phyloP scores from a whole-genome alignment of 2,888 invertebrate genomes.

The Drepana falcataria region DNA sequence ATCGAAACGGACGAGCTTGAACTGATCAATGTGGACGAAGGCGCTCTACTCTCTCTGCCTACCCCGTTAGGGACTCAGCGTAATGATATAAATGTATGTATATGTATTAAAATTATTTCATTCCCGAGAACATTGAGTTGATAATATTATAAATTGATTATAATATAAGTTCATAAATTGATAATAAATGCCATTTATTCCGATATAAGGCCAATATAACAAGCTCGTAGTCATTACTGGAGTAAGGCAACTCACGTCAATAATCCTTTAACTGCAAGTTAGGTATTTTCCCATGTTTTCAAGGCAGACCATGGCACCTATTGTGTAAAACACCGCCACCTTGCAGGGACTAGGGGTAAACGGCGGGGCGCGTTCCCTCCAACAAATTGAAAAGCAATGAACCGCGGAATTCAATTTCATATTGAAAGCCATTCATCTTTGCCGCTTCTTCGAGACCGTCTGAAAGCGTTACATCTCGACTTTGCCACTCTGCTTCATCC shows the following conservation, averaged over 20 bases:
- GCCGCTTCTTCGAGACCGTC: constrained; percentile 70
- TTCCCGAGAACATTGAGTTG: too few species aligned
- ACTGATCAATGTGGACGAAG: too few species aligned
- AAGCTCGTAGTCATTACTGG: too few species aligned
- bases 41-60: too few species aligned
- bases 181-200: too few species aligned
- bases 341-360: constrained; percentile 58
- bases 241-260: constrained; percentile 7
- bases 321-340: constrained; percentile 52
- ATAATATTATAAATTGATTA: too few species aligned
- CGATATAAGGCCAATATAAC: too few species aligned
- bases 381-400: constrained; percentile 82
- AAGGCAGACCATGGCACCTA: constrained; percentile 37
- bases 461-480: constrained; percentile 73
- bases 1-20: too few species aligned
- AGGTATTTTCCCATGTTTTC: constrained; percentile 24
- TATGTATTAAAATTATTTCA: too few species aligned
- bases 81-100: too few species aligned
- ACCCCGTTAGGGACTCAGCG: too few species aligned
- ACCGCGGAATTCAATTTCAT: constrained; percentile 84
- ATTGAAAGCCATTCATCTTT: constrained; percentile 81
- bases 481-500: constrained; percentile 62
- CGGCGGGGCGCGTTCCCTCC: constrained; percentile 66
- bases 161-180: too few species aligned
- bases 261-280: constrained; percentile 23